Base-by-base conservation (phyloP, 2,797 vertebrate genomes). In the Gallinago solitaria region DNA sequence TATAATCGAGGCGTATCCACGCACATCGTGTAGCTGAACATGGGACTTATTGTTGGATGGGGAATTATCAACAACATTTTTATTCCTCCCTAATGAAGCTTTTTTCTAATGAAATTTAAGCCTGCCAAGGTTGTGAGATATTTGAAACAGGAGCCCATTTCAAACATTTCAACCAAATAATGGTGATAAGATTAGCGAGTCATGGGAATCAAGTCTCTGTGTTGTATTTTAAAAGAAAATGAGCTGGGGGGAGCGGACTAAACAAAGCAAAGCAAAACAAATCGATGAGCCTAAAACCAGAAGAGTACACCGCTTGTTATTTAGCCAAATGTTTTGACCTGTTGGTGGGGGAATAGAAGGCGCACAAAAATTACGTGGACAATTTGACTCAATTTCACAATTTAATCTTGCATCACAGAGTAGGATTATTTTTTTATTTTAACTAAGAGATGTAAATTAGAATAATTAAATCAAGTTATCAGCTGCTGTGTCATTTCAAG, bases 41-140 rank as follows among this genome's bases (percentile, higher is more conserved):
- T 2, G 33, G 65, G 69, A 17, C 11, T 74, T 79, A 91, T 3
- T 61, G 45, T 76, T 64, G 67, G 59, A 87, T 63, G 41, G 65
- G 45, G 86, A 96, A 57, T 78, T 92, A 90, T 67, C 90, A 88
- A 70, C 84, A 83, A 85, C 89, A 85, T 50, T 97, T 95, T 97
- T 96, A 98, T 96, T 97, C 90, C 48, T 97, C 96, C 96, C 90
- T 90, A 97, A 96, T 87, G 89, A 96, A 96, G 87, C 70, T 95
- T 95, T 95, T 95, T 95, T 79, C 93, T 85, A 65, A 87, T 50
- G 60, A 86, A 95, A 96, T 91, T 92, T 82, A 96, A 96, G 94
- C 86, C 60, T 61, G 89, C 73, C 91, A 79, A 78, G 88, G 94
- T 33, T 61, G 65, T 20, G 21, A 59, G 67, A 73, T 85, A 93